Conservation (phyloP, 2,113 vertebrate species). For the Leucosticte australis region DNA sequence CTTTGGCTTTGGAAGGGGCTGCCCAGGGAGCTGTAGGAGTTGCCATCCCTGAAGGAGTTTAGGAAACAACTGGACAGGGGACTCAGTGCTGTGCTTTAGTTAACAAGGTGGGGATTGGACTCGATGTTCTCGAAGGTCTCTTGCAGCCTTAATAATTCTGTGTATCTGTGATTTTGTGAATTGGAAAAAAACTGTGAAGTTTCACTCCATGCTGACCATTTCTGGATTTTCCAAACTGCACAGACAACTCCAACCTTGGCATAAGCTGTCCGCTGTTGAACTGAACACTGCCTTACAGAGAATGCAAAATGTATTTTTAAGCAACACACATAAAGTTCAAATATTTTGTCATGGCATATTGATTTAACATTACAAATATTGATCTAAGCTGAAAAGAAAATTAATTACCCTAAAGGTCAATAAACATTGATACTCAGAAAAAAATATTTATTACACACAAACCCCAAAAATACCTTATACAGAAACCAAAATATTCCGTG, state of each 20-base stretch:
- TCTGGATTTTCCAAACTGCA: background rate
- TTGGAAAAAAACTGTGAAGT: background rate
- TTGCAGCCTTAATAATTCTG: background rate
- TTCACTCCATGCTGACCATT: background rate
- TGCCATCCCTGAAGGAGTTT: background rate
- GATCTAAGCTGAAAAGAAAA: background rate
- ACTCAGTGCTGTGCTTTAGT: too few species aligned
- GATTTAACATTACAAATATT: background rate
- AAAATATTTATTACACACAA: background rate
- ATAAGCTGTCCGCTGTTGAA: background rate
- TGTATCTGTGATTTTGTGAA: background rate
- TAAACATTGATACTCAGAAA: background rate
- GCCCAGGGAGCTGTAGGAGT: background rate
- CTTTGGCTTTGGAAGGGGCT: background rate
- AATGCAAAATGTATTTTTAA: background rate
- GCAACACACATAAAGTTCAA: background rate
- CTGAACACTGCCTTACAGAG: background rate
- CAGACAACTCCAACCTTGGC: background rate
- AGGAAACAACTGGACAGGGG: background rate
- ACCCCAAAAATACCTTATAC: background rate
- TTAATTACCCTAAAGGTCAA: background rate
- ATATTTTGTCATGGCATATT: background rate
- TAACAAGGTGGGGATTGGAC: background rate
- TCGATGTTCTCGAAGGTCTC: background rate
- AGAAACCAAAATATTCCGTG: background rate